Evolutionary conservation across 2,888 invertebrate genomes (phyloP).

Genomic region (Megalurothrips usitatus): DNA sequence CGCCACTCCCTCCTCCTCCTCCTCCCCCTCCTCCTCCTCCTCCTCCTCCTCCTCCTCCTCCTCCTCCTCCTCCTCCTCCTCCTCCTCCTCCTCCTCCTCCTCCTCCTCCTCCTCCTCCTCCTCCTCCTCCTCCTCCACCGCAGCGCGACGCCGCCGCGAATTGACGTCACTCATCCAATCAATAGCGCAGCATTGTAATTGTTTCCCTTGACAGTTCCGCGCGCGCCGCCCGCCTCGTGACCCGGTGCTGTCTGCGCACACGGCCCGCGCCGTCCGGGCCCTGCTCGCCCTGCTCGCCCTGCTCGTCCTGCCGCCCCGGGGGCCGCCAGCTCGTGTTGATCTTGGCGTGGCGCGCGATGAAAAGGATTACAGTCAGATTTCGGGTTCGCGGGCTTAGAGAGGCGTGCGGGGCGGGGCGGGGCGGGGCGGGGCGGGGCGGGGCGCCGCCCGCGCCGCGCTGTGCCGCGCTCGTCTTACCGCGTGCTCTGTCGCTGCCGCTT

Average conservation of each 20-base stretch:
- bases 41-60: neutral
- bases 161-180: constrained; percentile 18
- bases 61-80: neutral
- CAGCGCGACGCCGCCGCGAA: neutral
- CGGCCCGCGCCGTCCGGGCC: no score
- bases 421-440: no score
- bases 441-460: no score
- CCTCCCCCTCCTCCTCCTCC: neutral
- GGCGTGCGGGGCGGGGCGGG: no score
- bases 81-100: neutral
- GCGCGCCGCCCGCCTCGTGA: neutral
- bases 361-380: neutral
- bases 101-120: neutral
- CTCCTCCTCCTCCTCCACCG: neutral
- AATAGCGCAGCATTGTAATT: constrained; percentile 19
- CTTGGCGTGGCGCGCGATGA: neutral
- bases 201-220: constrained; percentile 1
- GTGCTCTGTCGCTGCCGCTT: no score
- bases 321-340: neutral
- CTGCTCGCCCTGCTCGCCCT: no score
- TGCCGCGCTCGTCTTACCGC: no score
- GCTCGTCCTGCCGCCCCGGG: no score
- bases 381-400: no score
- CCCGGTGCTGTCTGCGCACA: no score
- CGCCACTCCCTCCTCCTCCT: neutral